Conservation (phyloP, 2,888 invertebrate genomes). For the Tridacna crocea region DNA sequence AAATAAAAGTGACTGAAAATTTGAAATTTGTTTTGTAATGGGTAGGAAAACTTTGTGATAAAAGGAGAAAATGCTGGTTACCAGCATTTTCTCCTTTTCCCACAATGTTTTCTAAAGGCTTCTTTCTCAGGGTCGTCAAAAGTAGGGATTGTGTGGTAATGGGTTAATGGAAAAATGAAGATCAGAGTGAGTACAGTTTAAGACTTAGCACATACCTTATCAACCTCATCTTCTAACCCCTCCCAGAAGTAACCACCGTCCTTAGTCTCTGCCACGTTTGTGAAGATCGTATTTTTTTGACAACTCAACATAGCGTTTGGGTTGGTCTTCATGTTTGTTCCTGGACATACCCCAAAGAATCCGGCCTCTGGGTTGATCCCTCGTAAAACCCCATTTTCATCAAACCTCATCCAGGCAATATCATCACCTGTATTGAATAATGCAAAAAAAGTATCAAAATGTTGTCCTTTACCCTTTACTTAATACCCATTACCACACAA, state of each 20-base stretch:
- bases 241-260: slow-evolving; percentile 99
- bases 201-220: too few species aligned
- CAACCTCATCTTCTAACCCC: slow-evolving; percentile 92
- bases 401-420: slow-evolving; percentile 92
- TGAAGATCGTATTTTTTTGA: slow-evolving; percentile 96
- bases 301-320: slow-evolving; percentile 98
- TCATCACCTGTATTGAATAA: slow-evolving; percentile 88
- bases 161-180: too few species aligned
- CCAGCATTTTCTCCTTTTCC: too few species aligned
- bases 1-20: too few species aligned
- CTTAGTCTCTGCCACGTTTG: slow-evolving; percentile 97
- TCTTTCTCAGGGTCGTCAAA: too few species aligned
- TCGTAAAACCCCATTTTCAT: slow-evolving; percentile 89
- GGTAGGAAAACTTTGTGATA: too few species aligned
- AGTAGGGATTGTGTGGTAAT: too few species aligned
- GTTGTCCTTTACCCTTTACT: background rate
- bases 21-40: too few species aligned
- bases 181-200: too few species aligned
- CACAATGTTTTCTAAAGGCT: too few species aligned
- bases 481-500: too few species aligned
- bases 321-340: slow-evolving; percentile 95
- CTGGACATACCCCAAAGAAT: slow-evolving; percentile 99
- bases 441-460: background rate
- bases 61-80: too few species aligned
- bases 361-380: slow-evolving; percentile 99